Conservation (phyloP, 2,888 invertebrate species). For the Ormyrus rosae region DNA sequence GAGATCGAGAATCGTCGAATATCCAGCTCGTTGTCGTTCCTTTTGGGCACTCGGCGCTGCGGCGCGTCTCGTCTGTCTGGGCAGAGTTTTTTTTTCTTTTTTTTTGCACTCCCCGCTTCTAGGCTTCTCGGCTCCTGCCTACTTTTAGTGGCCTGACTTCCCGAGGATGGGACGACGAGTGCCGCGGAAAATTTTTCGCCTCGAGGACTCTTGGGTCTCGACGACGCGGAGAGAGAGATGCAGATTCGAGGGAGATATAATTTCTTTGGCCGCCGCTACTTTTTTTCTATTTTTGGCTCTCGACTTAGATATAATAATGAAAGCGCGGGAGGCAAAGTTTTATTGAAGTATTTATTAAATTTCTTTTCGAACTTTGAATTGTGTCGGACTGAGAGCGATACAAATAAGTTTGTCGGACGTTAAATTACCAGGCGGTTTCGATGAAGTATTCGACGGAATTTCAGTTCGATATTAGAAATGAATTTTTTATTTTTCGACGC, state of each 20-base stretch:
- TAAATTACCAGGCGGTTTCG: too few relatives aligned
- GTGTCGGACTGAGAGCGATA: too few relatives aligned
- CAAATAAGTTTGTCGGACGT: too few relatives aligned
- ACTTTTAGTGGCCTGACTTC: constrained; percentile 16
- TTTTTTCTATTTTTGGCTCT: constrained; percentile 13
- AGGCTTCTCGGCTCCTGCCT: not conserved
- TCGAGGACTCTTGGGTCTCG: constrained; percentile 38
- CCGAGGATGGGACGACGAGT: constrained; percentile 1
- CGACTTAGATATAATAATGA: constrained; percentile 31
- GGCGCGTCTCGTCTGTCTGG: too few relatives aligned
- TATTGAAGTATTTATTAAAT: constrained; percentile 34
- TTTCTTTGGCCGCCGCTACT: not conserved
- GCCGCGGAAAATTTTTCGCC: constrained; percentile 26
- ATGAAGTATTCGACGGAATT: too few relatives aligned
- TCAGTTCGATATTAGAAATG: not conserved
- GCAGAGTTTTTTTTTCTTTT: not conserved
- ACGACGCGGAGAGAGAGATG: not conserved
- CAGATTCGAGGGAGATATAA: constrained; percentile 28
- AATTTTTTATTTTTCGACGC: not conserved
- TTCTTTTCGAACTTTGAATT: constrained; percentile 15
- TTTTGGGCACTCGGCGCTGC: not conserved
- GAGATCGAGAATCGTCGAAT: constrained; percentile 46
- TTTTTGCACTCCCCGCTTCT: not conserved
- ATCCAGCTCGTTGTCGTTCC: not conserved
- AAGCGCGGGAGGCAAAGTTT: constrained; percentile 17